These are phyloP conservation scores for Lithodes maja DNA, from an alignment of 2,888 invertebrate species.

Conservation along the genomic window DNA sequence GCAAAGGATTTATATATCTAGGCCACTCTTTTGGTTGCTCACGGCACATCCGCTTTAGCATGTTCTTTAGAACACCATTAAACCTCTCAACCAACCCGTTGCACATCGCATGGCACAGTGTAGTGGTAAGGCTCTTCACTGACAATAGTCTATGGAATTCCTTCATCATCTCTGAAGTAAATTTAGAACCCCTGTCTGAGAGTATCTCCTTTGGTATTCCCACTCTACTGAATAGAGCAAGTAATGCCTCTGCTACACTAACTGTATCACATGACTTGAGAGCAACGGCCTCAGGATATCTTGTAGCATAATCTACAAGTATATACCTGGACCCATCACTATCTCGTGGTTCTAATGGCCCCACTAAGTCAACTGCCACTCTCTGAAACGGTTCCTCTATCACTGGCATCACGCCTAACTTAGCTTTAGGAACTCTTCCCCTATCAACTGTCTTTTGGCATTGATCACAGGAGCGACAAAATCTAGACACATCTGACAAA, in stretches of 20 bases:
- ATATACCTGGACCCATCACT: constrained; percentile 18
- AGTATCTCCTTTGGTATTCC: neutral
- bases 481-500: neutral
- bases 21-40: constrained; percentile 37
- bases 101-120: constrained; percentile 1
- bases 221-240: neutral
- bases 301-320: neutral
- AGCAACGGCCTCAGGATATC: neutral
- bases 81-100: constrained; percentile 25
- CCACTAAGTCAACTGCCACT: constrained; percentile 26
- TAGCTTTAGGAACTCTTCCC: neutral
- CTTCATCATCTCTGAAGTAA: constrained; percentile 4
- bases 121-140: neutral
- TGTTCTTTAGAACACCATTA: constrained; percentile 28
- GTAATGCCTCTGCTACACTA: neutral
- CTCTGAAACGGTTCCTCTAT: neutral
- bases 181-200: constrained; percentile 18
- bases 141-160: constrained; percentile 1
- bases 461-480: constrained; percentile 14
- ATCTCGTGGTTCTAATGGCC: constrained; percentile 7
- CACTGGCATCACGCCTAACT: constrained; percentile 7
- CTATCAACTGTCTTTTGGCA: constrained; percentile 11
- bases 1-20: neutral
- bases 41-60: constrained; percentile 2
- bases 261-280: neutral